Evolutionary conservation across 2,888 invertebrate species (phyloP), one percentile per base, ranked within the genome.

Genomic region (Baccha elongata): DNA sequence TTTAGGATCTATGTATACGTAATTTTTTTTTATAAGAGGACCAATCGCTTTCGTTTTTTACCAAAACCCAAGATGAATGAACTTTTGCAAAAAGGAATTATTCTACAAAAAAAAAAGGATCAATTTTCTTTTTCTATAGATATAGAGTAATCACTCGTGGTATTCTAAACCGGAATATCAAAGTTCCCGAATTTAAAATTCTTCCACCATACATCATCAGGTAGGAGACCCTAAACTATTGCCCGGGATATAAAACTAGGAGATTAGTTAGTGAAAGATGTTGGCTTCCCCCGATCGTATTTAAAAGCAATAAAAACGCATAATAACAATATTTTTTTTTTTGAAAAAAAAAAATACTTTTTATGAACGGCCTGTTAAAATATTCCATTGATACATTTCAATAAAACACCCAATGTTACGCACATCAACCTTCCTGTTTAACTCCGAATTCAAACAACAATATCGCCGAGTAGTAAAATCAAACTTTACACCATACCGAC

Each of bases 341-440:
- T 42, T 26, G 37, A 73, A 76, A 37, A 52, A 44, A 55, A 69
- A 29, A 8, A 29, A 29, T 8, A 29, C 7, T 8, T 23, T 71
- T 62, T 58, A 69, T 44, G 42, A 60, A 67, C 71, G 15, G 26
- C 29, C 53, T 71, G 53, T 67, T 81, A 81, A 75, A 67, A 72
- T 76, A 62, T 81, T 76, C 67, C 76, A 75, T 81, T 81, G 81
- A 81, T 71, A 81, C 67, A 76, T 40, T 60, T 81, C 76, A 81
- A 81, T 81, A 71, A 75, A 81, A 81, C 81, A 65, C 65, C 81
- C 81, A 81, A 81, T 81, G 81, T 81, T 81, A 81, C 75, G 81
- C 75, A 21, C 60, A 81, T 75, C 81, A 71, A 53, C 65, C 75
- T 75, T 81, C 75, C 67, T 75, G 52, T 71, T 67, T 46, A 60